Conservation (phyloP, 2,888 invertebrate species). For the Phalera bucephala region DNA sequence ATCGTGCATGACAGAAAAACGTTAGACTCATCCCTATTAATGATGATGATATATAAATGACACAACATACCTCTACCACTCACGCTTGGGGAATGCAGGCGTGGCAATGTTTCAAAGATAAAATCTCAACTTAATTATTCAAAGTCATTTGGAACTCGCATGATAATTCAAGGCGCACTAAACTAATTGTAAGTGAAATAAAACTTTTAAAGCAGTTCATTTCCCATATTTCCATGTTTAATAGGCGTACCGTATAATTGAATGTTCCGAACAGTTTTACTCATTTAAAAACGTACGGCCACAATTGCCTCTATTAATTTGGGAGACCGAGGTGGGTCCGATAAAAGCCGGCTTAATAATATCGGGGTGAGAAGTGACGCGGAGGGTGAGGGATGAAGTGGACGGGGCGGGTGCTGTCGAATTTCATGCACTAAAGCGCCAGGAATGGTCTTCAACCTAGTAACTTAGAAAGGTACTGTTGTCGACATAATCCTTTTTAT, state of each 20-base stretch:
- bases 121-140: too few relatives aligned
- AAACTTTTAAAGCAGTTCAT: conserved; percentile 16
- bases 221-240: conserved; percentile 24
- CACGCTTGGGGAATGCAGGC: too few relatives aligned
- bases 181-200: conserved; percentile 11
- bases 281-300: too few relatives aligned
- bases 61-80: too few relatives aligned
- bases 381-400: conserved; percentile 2
- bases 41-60: too few relatives aligned
- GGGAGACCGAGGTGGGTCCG: conserved; percentile 45
- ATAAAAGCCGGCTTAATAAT: conserved; percentile 62
- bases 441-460: conserved; percentile 50
- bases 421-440: conserved; percentile 68
- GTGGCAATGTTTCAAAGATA: too few relatives aligned
- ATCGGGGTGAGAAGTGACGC: conserved; percentile 31
- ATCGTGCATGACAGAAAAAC: too few relatives aligned
- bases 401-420: conserved; percentile 53
- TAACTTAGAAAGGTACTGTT: conserved; percentile 50
- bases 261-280: conserved; percentile 43
- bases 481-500: too few relatives aligned
- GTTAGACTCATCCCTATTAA: too few relatives aligned
- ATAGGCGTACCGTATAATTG: conserved; percentile 34
- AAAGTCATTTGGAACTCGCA: not conserved
- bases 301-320: conserved; percentile 60
- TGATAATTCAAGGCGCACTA: too few relatives aligned